Percentiles rank a stretch among this genome's conserved stretches.
These are phyloP conservation scores for Bucco capensis DNA, from an alignment of 2,113 vertebrate species.

Conservation along the genomic window DNA sequence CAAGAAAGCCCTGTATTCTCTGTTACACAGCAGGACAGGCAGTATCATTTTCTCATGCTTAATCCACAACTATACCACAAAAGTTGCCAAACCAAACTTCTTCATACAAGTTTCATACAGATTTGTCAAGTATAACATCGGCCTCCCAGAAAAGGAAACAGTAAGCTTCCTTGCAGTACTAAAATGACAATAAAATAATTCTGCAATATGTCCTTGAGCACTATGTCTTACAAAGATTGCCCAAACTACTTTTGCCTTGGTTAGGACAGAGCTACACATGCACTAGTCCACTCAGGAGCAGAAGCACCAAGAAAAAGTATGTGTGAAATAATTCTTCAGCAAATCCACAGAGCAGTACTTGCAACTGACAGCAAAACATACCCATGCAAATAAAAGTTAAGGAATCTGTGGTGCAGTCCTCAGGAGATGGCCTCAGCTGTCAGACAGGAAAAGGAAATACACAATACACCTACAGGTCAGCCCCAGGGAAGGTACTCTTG, in stretches of 20 bases:
- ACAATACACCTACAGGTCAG: not conserved
- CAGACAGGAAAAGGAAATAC: not conserved
- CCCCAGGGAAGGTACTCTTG: fast-evolving
- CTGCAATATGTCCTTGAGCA: not conserved
- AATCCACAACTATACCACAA: not conserved
- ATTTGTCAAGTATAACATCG: not conserved
- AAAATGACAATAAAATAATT: not conserved
- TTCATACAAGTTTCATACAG: not conserved
- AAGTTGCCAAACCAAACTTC: not conserved
- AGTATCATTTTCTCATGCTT: not conserved
- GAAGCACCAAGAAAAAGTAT: not conserved
- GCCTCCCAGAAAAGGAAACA: not conserved
- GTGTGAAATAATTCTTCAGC: not conserved
- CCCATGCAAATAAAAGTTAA: not conserved
- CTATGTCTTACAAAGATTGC: not conserved
- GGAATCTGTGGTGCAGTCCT: not conserved
- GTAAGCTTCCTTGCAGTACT: not conserved
- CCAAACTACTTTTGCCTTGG: not conserved
- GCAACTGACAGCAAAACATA: not conserved
- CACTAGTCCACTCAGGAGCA: fast-evolving
- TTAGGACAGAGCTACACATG: not conserved
- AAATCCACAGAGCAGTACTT: not conserved
- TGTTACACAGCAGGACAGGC: not conserved
- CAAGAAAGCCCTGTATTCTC: not conserved
- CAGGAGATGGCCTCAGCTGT: not conserved